Conservation (phyloP, 2,797 vertebrate species). For the Gorsachius magnificus region DNA sequence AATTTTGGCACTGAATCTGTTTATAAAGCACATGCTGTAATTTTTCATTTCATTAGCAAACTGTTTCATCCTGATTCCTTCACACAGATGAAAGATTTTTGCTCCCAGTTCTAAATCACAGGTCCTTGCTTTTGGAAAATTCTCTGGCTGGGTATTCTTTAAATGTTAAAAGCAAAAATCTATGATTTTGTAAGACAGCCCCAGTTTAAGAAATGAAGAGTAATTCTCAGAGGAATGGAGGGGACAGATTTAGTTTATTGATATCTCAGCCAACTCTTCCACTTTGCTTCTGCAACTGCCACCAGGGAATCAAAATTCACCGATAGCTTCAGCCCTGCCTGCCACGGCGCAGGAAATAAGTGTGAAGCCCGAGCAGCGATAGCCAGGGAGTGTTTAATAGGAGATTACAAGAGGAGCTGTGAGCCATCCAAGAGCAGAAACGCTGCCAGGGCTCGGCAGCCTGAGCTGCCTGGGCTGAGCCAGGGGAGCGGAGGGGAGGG, state of each 20-base stretch:
- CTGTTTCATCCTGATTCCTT: not conserved
- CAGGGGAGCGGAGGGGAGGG: not conserved
- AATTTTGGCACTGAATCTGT: not conserved
- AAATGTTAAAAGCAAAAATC: not conserved
- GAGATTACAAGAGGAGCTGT: not conserved
- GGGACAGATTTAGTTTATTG: not conserved
- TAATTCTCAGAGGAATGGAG: not conserved
- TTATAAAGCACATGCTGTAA: not conserved
- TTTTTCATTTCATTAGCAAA: not conserved
- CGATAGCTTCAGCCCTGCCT: not conserved
- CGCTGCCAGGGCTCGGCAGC: not conserved
- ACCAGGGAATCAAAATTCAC: not conserved
- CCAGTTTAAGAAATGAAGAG: not conserved
- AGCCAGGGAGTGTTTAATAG: not conserved
- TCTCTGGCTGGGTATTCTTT: not conserved
- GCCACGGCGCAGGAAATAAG: not conserved
- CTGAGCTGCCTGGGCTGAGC: not conserved
- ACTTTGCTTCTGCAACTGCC: not conserved
- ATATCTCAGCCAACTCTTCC: not conserved
- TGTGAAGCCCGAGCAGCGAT: not conserved
- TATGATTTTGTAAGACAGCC: not conserved
- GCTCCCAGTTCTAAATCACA: not conserved
- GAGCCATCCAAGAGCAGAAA: not conserved
- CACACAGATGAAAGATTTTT: not conserved
- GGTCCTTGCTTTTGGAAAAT: not conserved